Percentiles rank a stretch among this genome's conserved stretches.
phyloP scores from a whole-genome alignment of 2,113 vertebrate species.

The Bombycilla garrulus region DNA sequence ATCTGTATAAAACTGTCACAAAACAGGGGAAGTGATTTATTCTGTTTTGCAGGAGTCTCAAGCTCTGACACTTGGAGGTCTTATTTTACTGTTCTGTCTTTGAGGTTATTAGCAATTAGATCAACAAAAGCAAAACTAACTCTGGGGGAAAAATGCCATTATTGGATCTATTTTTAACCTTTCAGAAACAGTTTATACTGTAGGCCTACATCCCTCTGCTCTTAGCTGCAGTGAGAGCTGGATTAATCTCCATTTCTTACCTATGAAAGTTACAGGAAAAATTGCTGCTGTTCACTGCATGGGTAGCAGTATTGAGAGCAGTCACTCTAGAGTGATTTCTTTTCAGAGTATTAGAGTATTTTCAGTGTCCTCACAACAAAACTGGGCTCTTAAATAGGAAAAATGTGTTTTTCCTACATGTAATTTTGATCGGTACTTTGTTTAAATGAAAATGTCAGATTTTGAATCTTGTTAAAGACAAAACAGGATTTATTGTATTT shows the following conservation, averaged over 20 bases:
- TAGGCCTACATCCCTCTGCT: background rate
- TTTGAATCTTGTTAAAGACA: background rate
- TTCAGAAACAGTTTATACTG: background rate
- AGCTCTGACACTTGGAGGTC: background rate
- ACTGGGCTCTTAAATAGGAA: background rate
- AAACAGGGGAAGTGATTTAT: background rate
- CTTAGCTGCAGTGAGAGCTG: background rate
- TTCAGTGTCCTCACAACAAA: background rate
- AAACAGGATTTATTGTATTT: background rate
- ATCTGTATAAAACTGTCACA: background rate
- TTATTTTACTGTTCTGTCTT: background rate
- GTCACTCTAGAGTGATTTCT: background rate
- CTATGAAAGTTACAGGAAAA: background rate
- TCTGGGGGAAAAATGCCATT: background rate
- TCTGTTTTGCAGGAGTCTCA: background rate
- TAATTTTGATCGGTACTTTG: background rate
- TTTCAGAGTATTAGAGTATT: background rate
- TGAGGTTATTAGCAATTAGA: background rate
- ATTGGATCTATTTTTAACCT: background rate
- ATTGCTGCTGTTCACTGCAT: background rate
- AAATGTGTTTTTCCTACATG: fast-evolving
- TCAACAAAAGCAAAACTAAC: background rate
- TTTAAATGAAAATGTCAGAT: background rate
- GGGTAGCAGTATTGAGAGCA: background rate
- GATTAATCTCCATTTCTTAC: background rate